A percentile compares a stretch with the other conserved stretches of the same genome.
phyloP scores from a whole-genome alignment of 2,888 invertebrate genomes.

The Rhabditoides inermis region DNA sequence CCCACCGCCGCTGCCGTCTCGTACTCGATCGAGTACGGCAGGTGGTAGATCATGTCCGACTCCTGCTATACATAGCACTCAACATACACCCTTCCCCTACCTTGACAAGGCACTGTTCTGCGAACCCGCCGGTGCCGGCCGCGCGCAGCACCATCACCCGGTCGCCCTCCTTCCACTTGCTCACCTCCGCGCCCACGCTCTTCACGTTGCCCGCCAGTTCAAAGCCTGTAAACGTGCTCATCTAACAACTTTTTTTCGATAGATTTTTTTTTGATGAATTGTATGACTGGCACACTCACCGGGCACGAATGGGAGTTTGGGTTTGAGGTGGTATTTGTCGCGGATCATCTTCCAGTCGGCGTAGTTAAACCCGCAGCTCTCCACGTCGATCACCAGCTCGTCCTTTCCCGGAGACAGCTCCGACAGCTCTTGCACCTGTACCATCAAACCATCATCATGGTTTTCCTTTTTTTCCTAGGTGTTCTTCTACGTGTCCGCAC shows the following conservation, averaged over 20 bases:
- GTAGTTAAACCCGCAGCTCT: conserved; percentile 64
- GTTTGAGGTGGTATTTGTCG: conserved; percentile 57
- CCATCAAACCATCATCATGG: too few relatives aligned
- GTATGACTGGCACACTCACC: neutral
- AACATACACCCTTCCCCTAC: too few relatives aligned
- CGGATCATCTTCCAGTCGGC: conserved; percentile 61
- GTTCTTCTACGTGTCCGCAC: too few relatives aligned
- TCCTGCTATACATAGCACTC: too few relatives aligned
- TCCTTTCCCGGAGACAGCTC: conserved; percentile 8
- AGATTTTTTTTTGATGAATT: neutral
- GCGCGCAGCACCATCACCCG: conserved; percentile 62
- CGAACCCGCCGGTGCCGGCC: conserved; percentile 61
- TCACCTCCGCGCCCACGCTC: conserved; percentile 58
- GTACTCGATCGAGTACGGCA: conserved; percentile 59
- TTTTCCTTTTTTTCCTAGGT: too few relatives aligned
- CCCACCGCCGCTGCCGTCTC: conserved; percentile 61
- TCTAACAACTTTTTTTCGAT: neutral
- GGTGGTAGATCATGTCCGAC: conserved; percentile 9
- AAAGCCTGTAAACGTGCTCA: conserved; percentile 55
- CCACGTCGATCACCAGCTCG: conserved; percentile 55
- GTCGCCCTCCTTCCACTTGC: conserved; percentile 60
- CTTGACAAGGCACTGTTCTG: conserved; percentile 60
- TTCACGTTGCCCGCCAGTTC: conserved; percentile 62
- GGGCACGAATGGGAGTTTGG: conserved; percentile 61
- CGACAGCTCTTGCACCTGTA: conserved; percentile 12